Conservation (phyloP, 2,888 invertebrate species). For the Pachymerium ferrugineum region DNA sequence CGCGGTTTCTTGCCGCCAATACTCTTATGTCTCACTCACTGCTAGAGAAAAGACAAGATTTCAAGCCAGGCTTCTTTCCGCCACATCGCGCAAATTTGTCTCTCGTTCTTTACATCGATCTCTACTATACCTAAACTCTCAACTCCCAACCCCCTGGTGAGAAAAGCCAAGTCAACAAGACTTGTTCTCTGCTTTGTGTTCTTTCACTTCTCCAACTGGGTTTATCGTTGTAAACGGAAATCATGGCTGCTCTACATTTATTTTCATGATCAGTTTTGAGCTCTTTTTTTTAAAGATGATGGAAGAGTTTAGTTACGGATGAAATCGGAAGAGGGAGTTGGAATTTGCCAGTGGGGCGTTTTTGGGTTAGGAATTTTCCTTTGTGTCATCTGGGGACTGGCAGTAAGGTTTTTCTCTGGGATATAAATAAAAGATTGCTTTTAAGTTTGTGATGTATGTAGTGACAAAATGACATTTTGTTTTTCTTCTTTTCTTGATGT, state of each 20-base stretch:
- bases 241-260: background rate
- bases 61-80: conserved; percentile 7
- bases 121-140: background rate
- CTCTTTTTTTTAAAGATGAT: background rate
- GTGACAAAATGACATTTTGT: too few relatives aligned
- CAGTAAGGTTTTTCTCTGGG: too few relatives aligned
- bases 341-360: too few relatives aligned
- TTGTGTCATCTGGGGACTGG: too few relatives aligned
- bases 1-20: background rate
- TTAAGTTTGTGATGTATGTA: too few relatives aligned
- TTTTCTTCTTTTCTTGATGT: too few relatives aligned
- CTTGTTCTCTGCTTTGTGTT: background rate
- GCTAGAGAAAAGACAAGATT: conserved; percentile 7
- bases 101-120: background rate
- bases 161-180: conserved; percentile 7
- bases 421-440: too few relatives aligned
- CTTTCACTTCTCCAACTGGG: background rate
- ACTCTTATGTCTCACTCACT: background rate
- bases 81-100: conserved; percentile 13
- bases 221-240: conserved; percentile 8
- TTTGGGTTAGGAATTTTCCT: too few relatives aligned
- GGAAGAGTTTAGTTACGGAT: too few relatives aligned
- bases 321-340: too few relatives aligned
- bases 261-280: background rate
- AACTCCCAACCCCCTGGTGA: conserved; percentile 7